These are phyloP conservation scores for Colius striatus DNA, from an alignment of 2,113 vertebrate species.

Conservation along the genomic window DNA sequence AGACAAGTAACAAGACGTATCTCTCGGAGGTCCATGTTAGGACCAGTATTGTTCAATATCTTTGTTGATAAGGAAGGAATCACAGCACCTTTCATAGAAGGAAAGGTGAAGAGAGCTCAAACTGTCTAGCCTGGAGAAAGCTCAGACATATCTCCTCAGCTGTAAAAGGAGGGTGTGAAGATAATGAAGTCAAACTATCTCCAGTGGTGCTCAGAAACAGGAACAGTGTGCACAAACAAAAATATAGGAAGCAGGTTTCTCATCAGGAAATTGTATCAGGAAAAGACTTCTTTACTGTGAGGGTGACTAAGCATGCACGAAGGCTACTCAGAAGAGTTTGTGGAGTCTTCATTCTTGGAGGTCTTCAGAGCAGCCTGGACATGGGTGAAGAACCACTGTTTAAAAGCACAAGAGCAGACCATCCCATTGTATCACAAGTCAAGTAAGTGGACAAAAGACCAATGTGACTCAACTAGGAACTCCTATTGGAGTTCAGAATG, in stretches of 20 bases:
- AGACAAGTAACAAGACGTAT: not conserved
- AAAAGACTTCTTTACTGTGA: not conserved
- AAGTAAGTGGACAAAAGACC: too few species aligned
- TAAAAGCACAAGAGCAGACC: too few species aligned
- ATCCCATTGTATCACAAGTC: too few species aligned
- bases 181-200: rapidly evolving
- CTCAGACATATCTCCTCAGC: not conserved
- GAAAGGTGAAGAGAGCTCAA: not conserved
- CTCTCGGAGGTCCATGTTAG: not conserved
- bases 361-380: too few species aligned
- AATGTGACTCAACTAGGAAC: too few species aligned
- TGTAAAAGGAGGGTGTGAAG: rapidly evolving
- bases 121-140: not conserved
- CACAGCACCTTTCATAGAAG: not conserved
- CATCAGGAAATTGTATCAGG: too few species aligned
- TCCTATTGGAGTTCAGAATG: too few species aligned
- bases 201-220: not conserved
- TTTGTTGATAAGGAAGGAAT: not conserved
- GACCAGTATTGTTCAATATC: not conserved
- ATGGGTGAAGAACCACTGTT: too few species aligned
- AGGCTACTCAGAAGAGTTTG: not conserved
- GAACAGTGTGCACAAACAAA: not conserved
- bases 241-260: not conserved
- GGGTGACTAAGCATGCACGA: not conserved
- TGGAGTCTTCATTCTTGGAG: not conserved